phyloP scores from a whole-genome alignment of 2,888 invertebrate genomes.

The Cyrtodaria siliqua region DNA sequence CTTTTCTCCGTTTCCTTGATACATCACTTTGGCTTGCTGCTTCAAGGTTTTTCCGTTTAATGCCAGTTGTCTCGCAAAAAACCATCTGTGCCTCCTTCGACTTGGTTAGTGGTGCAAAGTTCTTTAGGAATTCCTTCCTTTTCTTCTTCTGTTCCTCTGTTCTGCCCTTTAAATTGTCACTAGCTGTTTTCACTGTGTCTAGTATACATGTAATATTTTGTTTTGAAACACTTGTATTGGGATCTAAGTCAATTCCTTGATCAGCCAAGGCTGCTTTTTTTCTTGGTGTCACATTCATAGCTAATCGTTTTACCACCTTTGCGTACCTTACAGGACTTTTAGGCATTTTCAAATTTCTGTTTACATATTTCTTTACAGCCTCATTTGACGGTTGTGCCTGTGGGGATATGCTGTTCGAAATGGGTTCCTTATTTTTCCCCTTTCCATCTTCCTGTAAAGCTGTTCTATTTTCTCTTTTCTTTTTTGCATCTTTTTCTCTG shows the following conservation, averaged over 20 bases:
- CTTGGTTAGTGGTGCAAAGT: background rate
- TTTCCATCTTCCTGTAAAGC: too few species aligned
- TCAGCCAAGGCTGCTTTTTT: background rate
- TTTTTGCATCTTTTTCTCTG: too few species aligned
- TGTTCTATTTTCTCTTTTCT: too few species aligned
- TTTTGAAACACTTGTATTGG: background rate
- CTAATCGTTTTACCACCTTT: background rate
- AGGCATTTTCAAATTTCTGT: too few species aligned
- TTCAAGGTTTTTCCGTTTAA: conserved; percentile 13
- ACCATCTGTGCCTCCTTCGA: background rate
- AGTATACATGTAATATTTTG: background rate
- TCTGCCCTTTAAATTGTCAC: background rate
- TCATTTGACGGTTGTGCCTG: too few species aligned
- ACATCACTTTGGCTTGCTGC: background rate
- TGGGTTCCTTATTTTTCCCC: too few species aligned
- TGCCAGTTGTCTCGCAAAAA: conserved; percentile 9
- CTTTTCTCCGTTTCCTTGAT: conserved; percentile 1
- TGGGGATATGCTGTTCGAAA: too few species aligned
- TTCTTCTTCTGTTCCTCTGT: background rate
- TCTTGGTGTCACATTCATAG: background rate
- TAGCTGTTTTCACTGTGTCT: background rate
- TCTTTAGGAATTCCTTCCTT: background rate
- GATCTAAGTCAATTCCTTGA: background rate
- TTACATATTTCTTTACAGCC: too few species aligned
- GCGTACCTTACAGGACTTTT: too few species aligned